Evolutionary conservation across 1,140 invertebrate genomes (phyloP), one percentile per base, ranked within the genome.

Genomic region (Arion vulgaris): DNA sequence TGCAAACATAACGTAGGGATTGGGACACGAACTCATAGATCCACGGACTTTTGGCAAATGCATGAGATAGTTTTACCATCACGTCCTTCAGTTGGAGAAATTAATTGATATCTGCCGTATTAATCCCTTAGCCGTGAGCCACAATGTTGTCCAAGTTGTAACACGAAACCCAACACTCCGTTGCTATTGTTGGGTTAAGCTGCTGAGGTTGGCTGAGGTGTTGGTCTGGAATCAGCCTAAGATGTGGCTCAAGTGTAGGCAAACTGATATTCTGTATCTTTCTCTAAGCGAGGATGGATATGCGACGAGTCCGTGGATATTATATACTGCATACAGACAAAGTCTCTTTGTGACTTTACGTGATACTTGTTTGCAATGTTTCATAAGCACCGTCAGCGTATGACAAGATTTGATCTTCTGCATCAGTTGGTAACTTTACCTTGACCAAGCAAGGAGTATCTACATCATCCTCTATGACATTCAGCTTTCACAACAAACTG

Each of bases 201-300:
- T 57, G 32, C 15, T n/a, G 45, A 49, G 41, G 51, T 4, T 28
- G 39, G 45, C 36, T 4, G 41, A 51, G 73, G 45, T 75, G 73
- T 75, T 45, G n/a, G 41, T 2, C 34, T 15, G 23, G 13, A 51
- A 45, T 19, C 41, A 11, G 23, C 19, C 36, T 72, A 5, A 45
- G 71, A 72, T n/a, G 2, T 11, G 62, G 26, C 36, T 72, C 71
- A 39, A 41, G 36, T 71, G 68, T 71, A 23, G 5, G 71, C 71
- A 72, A 41, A 72, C 71, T 72, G 38, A 72, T 72, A 72, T 72
- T 72, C 71, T 38, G 71, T 72, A 72, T 72, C 71, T 72, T 72
- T 72, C 38, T 23, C 15, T 57, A 57, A 9, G 23, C 17, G 4
- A 57, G 7, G 15, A 2, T 57, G 26, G 53, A 9, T 57, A 57